phyloP scores from a whole-genome alignment of 2,797 vertebrate genomes.

The Aldrovandia affinis region DNA sequence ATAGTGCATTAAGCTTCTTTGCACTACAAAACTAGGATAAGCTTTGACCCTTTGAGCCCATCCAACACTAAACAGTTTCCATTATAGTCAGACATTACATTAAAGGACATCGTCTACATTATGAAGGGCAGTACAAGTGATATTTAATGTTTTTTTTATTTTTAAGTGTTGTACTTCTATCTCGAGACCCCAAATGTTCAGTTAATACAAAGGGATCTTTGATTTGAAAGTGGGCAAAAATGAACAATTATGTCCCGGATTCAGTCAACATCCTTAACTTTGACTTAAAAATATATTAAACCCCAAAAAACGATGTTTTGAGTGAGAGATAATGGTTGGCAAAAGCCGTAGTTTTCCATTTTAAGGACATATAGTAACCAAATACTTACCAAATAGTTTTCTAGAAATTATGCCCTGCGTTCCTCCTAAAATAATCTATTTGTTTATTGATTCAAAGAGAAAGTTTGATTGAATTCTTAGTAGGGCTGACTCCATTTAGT shows the following conservation, averaged over 20 bases:
- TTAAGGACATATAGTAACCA: too few species aligned
- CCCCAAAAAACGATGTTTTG: too few species aligned
- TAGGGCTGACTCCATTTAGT: too few species aligned
- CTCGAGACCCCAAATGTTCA: background rate
- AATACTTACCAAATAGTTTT: too few species aligned
- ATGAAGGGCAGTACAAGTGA: background rate
- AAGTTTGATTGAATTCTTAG: too few species aligned
- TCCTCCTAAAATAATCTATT: too few species aligned
- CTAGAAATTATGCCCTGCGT: too few species aligned
- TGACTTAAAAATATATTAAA: too few species aligned
- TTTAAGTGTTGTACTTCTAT: background rate
- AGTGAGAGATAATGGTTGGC: too few species aligned
- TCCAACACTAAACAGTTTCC: background rate
- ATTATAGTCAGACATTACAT: constrained; percentile 19
- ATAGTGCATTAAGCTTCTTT: background rate
- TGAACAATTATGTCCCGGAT: background rate
- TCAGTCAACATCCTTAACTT: background rate
- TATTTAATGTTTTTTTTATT: background rate
- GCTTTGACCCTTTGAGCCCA: background rate
- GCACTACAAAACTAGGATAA: constrained; percentile 3
- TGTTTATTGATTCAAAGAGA: too few species aligned
- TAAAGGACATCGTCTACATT: background rate
- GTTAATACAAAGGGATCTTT: background rate
- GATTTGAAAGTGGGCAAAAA: background rate
- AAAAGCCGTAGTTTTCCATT: too few species aligned